phyloP scores from a whole-genome alignment of 2,113 vertebrate species.

The Piprites chloris region DNA sequence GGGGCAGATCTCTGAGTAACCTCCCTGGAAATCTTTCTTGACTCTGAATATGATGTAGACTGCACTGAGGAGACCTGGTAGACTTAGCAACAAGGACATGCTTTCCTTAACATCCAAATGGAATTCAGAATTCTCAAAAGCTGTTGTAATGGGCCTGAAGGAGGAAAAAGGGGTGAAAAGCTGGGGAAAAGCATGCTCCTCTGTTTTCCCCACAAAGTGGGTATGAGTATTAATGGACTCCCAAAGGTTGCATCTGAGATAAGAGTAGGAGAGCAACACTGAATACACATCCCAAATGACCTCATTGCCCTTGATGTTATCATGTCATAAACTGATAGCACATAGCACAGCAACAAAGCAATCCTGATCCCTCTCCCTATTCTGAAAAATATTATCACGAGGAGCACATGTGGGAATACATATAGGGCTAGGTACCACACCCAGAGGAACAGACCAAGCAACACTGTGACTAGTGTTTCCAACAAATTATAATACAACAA shows the following conservation, averaged over 20 bases:
- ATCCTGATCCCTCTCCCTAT: neutral
- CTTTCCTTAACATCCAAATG: neutral
- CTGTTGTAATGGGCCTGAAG: neutral
- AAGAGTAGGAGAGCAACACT: neutral
- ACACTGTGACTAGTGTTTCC: neutral
- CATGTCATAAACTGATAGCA: neutral
- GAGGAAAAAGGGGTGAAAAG: neutral
- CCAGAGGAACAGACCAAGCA: neutral
- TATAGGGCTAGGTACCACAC: neutral
- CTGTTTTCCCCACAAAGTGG: too few species aligned
- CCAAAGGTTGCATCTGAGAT: neutral
- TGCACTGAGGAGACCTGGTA: neutral
- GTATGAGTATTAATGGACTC: neutral
- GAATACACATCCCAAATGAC: neutral
- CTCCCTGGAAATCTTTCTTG: neutral
- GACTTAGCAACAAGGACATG: neutral
- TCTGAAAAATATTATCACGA: neutral
- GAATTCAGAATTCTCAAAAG: neutral
- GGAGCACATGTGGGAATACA: neutral
- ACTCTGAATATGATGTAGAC: neutral
- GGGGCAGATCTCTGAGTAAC: neutral
- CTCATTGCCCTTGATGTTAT: neutral
- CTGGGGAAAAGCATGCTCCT: neutral
- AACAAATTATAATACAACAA: neutral
- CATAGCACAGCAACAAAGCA: neutral